phyloP scores from a whole-genome alignment of 2,797 vertebrate species.

The Synaphobranchus kaupii region DNA sequence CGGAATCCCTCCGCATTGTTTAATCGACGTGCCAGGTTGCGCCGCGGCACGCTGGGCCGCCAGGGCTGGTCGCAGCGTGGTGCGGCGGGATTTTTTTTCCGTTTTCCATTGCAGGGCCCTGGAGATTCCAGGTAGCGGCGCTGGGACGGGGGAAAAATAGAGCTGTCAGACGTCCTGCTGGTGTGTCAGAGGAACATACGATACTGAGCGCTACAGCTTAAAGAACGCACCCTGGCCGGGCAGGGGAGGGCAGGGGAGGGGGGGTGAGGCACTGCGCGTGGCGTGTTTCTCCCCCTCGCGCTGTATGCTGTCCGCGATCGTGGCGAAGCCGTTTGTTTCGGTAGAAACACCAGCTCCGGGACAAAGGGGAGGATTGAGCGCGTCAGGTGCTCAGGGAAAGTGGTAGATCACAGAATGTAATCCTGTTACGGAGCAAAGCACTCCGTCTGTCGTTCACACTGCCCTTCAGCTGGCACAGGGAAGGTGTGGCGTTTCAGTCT shows the following conservation, averaged over 20 bases:
- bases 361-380: neutral
- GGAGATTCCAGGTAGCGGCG: neutral
- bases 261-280: neutral
- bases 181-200: neutral
- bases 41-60: neutral
- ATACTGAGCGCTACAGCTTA: neutral
- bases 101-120: neutral
- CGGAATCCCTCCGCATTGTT: neutral
- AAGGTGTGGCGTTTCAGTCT: neutral
- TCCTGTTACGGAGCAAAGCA: neutral
- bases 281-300: neutral
- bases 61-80: neutral
- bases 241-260: neutral
- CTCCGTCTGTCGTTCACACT: neutral
- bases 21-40: constrained; percentile 7
- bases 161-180: neutral
- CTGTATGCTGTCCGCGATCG: neutral
- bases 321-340: constrained; percentile 1
- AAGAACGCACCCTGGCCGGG: neutral
- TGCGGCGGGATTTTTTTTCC: neutral
- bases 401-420: neutral
- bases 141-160: neutral
- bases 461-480: neutral
- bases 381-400: constrained; percentile 1
- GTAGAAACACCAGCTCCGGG: neutral